Conservation (phyloP, 2,888 invertebrate genomes). For the Chymomyza procnemis region DNA sequence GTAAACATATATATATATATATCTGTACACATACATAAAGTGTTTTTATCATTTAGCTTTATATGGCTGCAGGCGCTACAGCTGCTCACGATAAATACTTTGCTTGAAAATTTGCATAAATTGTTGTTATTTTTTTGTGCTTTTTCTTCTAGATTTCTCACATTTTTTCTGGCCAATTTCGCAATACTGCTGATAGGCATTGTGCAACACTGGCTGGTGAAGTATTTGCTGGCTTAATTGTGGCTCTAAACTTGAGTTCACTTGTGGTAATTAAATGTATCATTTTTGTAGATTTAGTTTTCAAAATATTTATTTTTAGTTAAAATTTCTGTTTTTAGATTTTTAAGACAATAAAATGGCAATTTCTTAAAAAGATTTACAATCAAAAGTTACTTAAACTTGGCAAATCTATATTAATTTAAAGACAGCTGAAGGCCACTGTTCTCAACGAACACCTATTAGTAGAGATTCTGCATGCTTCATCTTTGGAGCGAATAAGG, state of each 20-base stretch:
- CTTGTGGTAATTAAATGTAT: background rate
- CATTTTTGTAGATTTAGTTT: background rate
- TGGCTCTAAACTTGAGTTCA: background rate
- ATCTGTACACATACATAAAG: slow-evolving; percentile 19
- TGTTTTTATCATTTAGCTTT: slow-evolving; percentile 4
- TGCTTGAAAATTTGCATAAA: background rate
- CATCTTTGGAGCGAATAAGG: too few species aligned
- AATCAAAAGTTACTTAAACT: too few species aligned
- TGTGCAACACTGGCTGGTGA: background rate
- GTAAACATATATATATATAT: slow-evolving; percentile 13
- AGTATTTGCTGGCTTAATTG: background rate
- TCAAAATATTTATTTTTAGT: too few species aligned
- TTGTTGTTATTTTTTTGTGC: background rate
- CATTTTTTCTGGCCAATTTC: slow-evolving; percentile 8
- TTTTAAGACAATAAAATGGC: background rate
- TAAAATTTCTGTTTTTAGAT: background rate
- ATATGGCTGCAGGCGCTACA: background rate
- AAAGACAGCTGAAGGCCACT: too few species aligned
- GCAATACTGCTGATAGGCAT: background rate
- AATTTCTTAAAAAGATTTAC: too few species aligned
- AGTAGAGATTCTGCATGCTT: too few species aligned
- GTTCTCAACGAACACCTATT: too few species aligned
- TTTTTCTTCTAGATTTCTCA: slow-evolving; percentile 8
- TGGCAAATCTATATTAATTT: too few species aligned
- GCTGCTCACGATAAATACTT: background rate